Base-by-base conservation (phyloP, 1,140 invertebrate species). In the Geopemphigus sp. region DNA sequence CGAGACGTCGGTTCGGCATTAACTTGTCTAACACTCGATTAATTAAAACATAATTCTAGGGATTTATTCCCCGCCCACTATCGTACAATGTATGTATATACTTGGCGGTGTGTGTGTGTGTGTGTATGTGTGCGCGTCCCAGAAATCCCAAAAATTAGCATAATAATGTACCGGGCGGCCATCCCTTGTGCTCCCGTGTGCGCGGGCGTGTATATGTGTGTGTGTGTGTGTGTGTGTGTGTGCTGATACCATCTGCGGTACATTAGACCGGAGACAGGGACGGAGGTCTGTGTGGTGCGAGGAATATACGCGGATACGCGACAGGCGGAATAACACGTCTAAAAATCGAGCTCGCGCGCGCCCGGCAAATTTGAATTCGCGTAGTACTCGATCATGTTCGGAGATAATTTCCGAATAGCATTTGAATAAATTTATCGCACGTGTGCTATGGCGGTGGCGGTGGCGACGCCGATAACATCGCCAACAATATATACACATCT, bases 1-100 rank as follows among this genome's bases (percentile, higher is more conserved):
- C 39, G 64, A 68, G 57, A 32, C 73, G 32, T 63, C 14, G 29
- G 74, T 50, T 78, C 57, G 74, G 74, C 74, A 78, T 78, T 78
- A 78, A 78, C 74, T 78, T 78, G 74, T 78, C 74, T 63, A 61
- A 63, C 74, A 78, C 74, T 78, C 74, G 74, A 78, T 78, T 78
- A 78, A 78, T 78, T 78, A 78, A 78, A 78, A 78, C 57, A 50
- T 63, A 63, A 78, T 78, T 78, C 74, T 24, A 29, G 56, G 74
- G 57, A 78, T 78, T 78, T 61, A 29, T 78, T 78, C 54, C 45
- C 29, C 56, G 72, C 29, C 56, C 45, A 57, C 56, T 54, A 54
- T 54, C 24, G 63, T 68, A 50, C 22, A 6, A 47, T 45, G 26
- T 14, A 19, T 29, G 1, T 22, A 14, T 29, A 8, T 61, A 15